Evolutionary conservation across 2,113 vertebrate genomes (phyloP), one percentile per base, ranked within the genome.

Genomic region (Ochotona princeps): DNA sequence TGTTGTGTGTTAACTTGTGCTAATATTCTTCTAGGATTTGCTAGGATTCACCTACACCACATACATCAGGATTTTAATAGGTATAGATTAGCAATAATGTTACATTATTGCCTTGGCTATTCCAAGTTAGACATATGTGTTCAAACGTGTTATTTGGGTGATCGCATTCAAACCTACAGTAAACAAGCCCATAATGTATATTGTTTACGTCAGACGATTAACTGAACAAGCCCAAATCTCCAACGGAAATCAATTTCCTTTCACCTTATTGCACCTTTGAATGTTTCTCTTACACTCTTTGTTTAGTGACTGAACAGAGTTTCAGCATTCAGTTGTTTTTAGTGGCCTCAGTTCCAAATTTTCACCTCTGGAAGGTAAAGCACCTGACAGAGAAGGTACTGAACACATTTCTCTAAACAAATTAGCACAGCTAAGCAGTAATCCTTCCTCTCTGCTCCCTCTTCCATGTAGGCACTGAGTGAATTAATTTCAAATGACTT

Each of bases 341-440:
- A 87, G 79, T 81, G 21, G 32, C 67, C 28, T 92, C 60, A 38
- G n/a, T 90, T 83, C 14, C 21, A 66, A 18, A 82, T 72, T 88
- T 21, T 28, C 44, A 54, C 38, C 44, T 87, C 23, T 20, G 47
- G 80, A 84, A 72, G 35, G 5, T 25, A 89, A 11, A 81, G 70
- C 23, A 7, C 1, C 10, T 66, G 30, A 57, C 25, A 76, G 67
- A 61, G 79, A 72, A 20, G 66, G 32, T 44, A n/a, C 25, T 47
- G 44, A 74, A 84, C 74, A 18, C 44, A 72, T 2, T 67, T 1
- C 11, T 26, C 25, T 8, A 67, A 74, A 54, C 5, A 92, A 91
- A 83, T 15, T 12, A 70, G 12, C 2, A 89, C 13, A 57, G 18
- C 1, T 7, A 66, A 73, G 14, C 47, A 73, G 30, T 75, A 10